These are phyloP conservation scores for Pipra filicauda DNA, from an alignment of 2,113 vertebrate species.

Conservation along the genomic window DNA sequence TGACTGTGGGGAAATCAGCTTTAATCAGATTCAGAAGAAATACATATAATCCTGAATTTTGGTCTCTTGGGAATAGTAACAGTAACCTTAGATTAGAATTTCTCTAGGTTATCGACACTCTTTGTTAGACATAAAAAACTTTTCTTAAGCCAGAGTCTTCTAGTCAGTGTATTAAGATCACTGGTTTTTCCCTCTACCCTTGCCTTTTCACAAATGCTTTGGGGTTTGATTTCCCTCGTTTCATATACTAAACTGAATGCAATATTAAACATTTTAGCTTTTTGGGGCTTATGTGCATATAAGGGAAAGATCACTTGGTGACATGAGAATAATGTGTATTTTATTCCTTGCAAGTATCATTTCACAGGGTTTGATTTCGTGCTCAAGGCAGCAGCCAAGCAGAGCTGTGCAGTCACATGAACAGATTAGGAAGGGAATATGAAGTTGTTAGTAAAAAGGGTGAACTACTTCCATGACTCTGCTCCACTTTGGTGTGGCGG, in stretches of 20 bases:
- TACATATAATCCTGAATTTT: neutral
- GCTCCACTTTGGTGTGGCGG: neutral
- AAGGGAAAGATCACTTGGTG: neutral
- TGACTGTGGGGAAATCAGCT: neutral
- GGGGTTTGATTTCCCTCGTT: neutral
- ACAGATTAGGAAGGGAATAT: neutral
- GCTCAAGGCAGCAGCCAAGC: neutral
- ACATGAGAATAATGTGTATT: neutral
- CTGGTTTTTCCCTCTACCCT: neutral
- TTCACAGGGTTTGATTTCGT: neutral
- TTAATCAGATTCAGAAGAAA: neutral
- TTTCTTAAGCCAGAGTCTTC: neutral
- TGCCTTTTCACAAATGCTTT: neutral
- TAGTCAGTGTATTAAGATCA: neutral
- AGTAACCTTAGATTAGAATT: neutral
- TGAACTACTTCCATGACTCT: neutral
- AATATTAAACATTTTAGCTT: neutral
- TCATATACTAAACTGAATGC: neutral
- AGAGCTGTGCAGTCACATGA: neutral
- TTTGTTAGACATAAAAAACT: neutral
- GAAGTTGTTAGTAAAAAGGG: neutral
- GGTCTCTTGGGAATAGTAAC: neutral
- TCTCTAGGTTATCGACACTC: neutral
- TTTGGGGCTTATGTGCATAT: neutral
- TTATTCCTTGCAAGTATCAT: neutral